Conservation (phyloP, 2,797 vertebrate species). For the Pseudochirops cupreus region DNA sequence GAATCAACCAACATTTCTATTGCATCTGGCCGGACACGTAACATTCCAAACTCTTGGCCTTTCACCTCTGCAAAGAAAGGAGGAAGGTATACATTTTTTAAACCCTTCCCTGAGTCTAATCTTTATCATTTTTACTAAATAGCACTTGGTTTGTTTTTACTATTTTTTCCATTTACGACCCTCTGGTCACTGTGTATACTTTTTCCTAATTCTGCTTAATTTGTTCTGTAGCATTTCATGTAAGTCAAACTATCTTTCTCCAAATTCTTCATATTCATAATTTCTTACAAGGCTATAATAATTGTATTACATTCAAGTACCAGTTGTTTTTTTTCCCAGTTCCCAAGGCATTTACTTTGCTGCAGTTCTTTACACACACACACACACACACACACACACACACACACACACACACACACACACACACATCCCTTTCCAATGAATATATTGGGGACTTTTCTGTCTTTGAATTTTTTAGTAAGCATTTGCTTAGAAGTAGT, state of each 20-base stretch:
- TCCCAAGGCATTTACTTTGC: not conserved
- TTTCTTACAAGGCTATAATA: not conserved
- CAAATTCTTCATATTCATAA: not conserved
- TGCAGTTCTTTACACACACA: not conserved
- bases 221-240: not conserved
- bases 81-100: not conserved
- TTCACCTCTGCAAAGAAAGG: not conserved
- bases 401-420: too few species aligned
- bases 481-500: not conserved
- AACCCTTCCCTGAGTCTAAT: not conserved
- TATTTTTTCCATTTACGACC: not conserved
- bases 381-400: not conserved
- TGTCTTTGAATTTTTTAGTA: not conserved
- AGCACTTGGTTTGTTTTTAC: not conserved
- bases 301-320: not conserved
- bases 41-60: not conserved
- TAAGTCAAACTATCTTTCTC: not conserved
- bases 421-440: not conserved
- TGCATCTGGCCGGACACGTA: not conserved
- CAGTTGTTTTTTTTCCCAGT: not conserved
- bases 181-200: not conserved
- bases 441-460: not conserved
- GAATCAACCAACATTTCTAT: not conserved
- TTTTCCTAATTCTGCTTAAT: not conserved
- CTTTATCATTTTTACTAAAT: not conserved